phyloP scores from a whole-genome alignment of 2,888 invertebrate genomes.

The Dilophus febrilis region DNA sequence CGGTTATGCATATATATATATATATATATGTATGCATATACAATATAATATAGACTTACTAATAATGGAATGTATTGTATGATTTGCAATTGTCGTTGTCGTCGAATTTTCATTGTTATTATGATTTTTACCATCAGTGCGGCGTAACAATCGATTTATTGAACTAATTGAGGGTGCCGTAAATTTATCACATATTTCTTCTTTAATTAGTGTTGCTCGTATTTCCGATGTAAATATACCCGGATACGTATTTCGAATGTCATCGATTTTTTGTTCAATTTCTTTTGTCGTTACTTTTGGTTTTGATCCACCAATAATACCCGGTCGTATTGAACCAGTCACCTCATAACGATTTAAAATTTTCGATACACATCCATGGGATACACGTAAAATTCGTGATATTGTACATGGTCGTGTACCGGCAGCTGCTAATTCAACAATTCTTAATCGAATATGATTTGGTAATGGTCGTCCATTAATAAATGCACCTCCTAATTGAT shows the following conservation, averaged over 20 bases:
- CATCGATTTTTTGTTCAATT: slow-evolving; percentile 81
- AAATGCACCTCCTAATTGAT: slow-evolving; percentile 94
- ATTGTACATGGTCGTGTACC: slow-evolving; percentile 93
- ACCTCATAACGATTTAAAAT: slow-evolving; percentile 88
- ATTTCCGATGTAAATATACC: slow-evolving; percentile 94
- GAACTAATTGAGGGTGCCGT: no score
- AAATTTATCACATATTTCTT: no score
- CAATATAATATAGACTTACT: no score
- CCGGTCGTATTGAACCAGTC: slow-evolving; percentile 71
- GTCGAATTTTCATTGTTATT: no score
- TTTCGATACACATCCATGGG: slow-evolving; percentile 95
- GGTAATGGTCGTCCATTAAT: slow-evolving; percentile 95
- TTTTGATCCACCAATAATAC: slow-evolving; percentile 68
- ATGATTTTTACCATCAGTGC: no score
- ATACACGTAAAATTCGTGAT: slow-evolving; percentile 80
- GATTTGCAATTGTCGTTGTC: no score
- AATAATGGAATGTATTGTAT: no score
- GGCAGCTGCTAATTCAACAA: slow-evolving; percentile 90
- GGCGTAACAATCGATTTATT: no score
- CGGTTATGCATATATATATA: no score
- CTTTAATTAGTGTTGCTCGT: slow-evolving; percentile 82
- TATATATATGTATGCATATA: no score
- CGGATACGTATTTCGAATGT: slow-evolving; percentile 83
- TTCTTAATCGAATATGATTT: slow-evolving; percentile 84
- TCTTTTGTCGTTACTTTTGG: slow-evolving; percentile 66